Base-by-base conservation (phyloP, 1,140 invertebrate species). In the Samia ricini region DNA sequence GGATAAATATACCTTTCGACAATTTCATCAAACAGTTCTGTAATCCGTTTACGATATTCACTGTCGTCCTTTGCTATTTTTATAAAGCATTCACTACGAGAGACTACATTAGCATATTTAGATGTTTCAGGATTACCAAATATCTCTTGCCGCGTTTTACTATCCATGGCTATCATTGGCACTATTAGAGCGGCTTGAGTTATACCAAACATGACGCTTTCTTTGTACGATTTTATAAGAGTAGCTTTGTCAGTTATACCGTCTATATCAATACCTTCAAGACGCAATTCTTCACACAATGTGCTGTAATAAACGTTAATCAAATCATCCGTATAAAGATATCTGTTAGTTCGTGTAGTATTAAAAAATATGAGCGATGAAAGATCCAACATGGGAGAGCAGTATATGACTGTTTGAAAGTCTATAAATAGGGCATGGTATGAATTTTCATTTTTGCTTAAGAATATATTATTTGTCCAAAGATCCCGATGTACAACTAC, bases 391-490 rank as follows among this genome's bases (percentile, higher is more conserved):
- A 85, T 88, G 0, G 92, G 91, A 2, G 91, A 83, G 18, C 85
- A 79, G 74, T 92, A 94, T 33, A 93, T 72, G 0, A 90, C 91
- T 23, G 94, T 81, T 78, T 95, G 94, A 60, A 92, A 94, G 72
- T 95, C 94, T 19, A 95, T 88, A 4, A 95, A 68, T 10, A 92
- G 85, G 15, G 92, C 92, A 58, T 82, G 77, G 19, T 58, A 24
- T 8, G 73, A 79, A 59, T 85, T 77, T 3, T 76, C 72, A 0
- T 89, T 76, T 62, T 92, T 92, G 74, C 93, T 93, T 42, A 93
- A 91, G 70, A 95, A 89, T 8, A 94, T 75, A 73, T 95, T 95
- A 68, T 93, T 94, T 1, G 88, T 74, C 93, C 94, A 94, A 3
- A 94, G 67, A 81, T 95, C 93, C 0, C 92, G 92, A 74, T 94